Evolutionary conservation across 2,113 vertebrate species (phyloP).

Genomic region (Hippocampus mohnikei): DNA sequence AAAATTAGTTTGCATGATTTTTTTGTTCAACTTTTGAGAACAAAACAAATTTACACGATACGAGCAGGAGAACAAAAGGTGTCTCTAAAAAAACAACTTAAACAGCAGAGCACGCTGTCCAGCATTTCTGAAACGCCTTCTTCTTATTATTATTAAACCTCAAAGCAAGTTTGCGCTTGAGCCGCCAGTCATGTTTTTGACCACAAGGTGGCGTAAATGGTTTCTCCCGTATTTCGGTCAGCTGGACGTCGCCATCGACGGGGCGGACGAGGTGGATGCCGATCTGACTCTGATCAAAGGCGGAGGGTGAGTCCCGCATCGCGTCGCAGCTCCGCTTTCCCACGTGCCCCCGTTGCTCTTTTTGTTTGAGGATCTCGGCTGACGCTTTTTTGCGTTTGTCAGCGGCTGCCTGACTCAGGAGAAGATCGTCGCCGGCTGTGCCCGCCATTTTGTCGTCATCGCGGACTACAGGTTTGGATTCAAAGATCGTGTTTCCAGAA

Average conservation of each 20-base stretch:
- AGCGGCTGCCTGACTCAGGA: constrained; percentile 96
- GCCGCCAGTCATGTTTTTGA: no score
- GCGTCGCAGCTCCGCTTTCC: not conserved
- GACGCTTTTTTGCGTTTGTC: constrained; percentile 3
- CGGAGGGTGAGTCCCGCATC: constrained; percentile 82
- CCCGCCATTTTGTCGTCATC: constrained; percentile 90
- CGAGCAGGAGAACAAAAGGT: no score
- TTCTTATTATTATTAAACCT: no score
- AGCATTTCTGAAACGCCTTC: no score
- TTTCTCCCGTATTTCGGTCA: constrained; percentile 39
- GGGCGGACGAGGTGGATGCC: constrained; percentile 92
- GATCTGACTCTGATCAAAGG: constrained; percentile 95
- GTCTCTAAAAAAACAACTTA: no score
- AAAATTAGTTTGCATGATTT: no score
- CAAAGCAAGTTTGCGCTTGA: no score
- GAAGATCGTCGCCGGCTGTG: constrained; percentile 93
- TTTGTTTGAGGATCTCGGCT: not conserved
- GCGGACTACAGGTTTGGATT: constrained; percentile 88
- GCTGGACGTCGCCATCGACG: constrained; percentile 96
- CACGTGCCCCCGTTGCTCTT: not conserved
- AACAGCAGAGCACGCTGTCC: no score
- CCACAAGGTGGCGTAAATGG: not conserved
- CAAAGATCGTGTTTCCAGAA: not conserved
- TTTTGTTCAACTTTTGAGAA: no score
- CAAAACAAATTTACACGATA: no score